Evolutionary conservation across 1,140 invertebrate species (phyloP).

Genomic region (Macrosteles quadrilineatus): DNA sequence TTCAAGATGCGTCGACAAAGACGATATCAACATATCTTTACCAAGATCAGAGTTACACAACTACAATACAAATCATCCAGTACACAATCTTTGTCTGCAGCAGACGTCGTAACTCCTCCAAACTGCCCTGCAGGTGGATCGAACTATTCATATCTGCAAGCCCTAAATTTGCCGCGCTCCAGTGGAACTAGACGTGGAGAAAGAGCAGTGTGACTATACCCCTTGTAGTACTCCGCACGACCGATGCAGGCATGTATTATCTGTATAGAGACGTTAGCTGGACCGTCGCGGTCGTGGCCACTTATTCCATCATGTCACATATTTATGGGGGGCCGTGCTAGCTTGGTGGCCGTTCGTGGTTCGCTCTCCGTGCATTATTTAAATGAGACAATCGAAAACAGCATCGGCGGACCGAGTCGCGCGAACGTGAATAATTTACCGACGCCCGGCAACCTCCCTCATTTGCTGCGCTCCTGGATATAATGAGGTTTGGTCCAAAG

Average conservation of each 20-base stretch:
- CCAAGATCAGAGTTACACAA: too few relatives aligned
- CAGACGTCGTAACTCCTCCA: too few relatives aligned
- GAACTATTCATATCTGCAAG: too few relatives aligned
- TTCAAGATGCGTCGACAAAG: too few relatives aligned
- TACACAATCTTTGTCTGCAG: too few relatives aligned
- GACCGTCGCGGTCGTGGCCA: background rate
- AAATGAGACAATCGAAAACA: constrained; percentile 16
- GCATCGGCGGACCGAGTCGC: background rate
- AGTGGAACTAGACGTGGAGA: too few relatives aligned
- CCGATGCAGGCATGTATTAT: background rate
- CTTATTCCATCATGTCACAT: constrained; percentile 12
- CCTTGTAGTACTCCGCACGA: constrained; percentile 1
- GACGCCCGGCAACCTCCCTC: background rate
- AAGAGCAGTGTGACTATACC: background rate
- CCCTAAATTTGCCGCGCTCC: too few relatives aligned
- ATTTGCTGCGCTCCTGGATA: background rate
- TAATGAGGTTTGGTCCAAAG: too few relatives aligned
- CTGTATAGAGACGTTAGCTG: background rate
- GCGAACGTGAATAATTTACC: constrained; percentile 1
- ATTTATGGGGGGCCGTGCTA: constrained; percentile 1
- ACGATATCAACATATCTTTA: too few relatives aligned
- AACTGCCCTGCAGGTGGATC: too few relatives aligned
- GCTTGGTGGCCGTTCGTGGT: background rate
- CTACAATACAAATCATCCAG: too few relatives aligned
- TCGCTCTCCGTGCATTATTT: constrained; percentile 6